Evolutionary conservation across 2,888 invertebrate genomes (phyloP).

Genomic region (Cryptus viduatorius): DNA sequence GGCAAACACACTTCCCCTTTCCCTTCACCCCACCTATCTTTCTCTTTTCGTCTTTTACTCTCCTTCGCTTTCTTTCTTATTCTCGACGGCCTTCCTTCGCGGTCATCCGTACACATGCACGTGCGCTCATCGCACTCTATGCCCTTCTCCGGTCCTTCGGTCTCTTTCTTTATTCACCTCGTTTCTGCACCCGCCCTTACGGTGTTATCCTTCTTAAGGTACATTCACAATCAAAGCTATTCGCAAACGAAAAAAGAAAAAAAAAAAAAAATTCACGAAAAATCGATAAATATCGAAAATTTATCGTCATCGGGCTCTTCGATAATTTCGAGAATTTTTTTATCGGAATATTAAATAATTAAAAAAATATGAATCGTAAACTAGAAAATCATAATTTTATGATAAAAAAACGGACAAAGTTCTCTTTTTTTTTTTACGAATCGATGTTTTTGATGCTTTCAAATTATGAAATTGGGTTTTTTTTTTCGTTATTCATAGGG

Average conservation of each 20-base stretch:
- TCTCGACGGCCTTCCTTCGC: slow-evolving; percentile 67
- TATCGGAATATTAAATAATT: too few species aligned
- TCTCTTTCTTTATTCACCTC: slow-evolving; percentile 55
- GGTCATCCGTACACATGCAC: slow-evolving; percentile 51
- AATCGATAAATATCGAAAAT: not conserved
- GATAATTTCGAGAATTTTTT: too few species aligned
- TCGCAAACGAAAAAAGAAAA: not conserved
- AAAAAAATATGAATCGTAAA: too few species aligned
- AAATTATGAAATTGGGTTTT: too few species aligned
- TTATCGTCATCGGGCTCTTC: not conserved
- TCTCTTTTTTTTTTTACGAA: too few species aligned
- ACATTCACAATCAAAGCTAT: slow-evolving; percentile 39
- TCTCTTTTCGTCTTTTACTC: slow-evolving; percentile 46
- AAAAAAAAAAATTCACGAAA: not conserved
- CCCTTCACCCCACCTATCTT: slow-evolving; percentile 24
- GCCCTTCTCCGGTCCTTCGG: slow-evolving; percentile 64
- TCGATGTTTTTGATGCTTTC: too few species aligned
- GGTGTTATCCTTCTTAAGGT: slow-evolving; percentile 55
- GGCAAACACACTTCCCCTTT: slow-evolving; percentile 44
- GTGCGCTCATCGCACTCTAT: slow-evolving; percentile 58
- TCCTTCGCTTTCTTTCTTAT: slow-evolving; percentile 63
- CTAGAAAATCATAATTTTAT: too few species aligned
- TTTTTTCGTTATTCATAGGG: too few species aligned
- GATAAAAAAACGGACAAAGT: too few species aligned
- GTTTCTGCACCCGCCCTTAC: slow-evolving; percentile 62